Percentiles rank a stretch among this genome's conserved stretches.
phyloP scores from a whole-genome alignment of 2,113 vertebrate species.

The Herpailurus yagouaroundi region DNA sequence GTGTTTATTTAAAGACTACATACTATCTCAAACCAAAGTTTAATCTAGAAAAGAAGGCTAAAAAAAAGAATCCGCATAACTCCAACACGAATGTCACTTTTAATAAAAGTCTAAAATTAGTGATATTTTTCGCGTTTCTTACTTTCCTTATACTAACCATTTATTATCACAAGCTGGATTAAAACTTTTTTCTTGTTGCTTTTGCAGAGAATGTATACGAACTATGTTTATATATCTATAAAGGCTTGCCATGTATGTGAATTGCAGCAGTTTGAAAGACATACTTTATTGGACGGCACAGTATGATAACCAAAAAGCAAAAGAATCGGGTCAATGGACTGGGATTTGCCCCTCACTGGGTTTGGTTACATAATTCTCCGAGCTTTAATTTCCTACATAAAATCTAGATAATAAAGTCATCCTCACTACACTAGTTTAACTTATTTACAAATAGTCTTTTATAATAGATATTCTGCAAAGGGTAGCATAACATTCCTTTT shows the following conservation, averaged over 20 bases:
- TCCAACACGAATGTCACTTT: not conserved
- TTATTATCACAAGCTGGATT: not conserved
- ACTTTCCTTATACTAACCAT: not conserved
- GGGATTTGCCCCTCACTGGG: not conserved
- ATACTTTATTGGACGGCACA: accelerated
- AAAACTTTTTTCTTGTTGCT: not conserved
- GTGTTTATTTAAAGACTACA: not conserved
- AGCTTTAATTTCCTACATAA: not conserved
- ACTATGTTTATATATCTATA: not conserved
- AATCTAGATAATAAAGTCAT: not conserved
- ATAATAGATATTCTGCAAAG: not conserved
- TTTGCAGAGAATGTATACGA: not conserved
- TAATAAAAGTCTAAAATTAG: not conserved
- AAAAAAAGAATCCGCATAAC: not conserved
- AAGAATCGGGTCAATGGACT: not conserved
- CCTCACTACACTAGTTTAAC: not conserved
- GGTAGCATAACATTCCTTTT: not conserved
- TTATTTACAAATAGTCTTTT: not conserved
- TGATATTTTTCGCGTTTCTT: not conserved
- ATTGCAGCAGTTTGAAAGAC: not conserved
- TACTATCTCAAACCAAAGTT: not conserved
- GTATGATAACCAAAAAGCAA: not conserved
- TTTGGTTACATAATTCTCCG: not conserved
- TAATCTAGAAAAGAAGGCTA: not conserved
- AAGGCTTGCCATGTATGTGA: not conserved